Conservation (phyloP, 1,140 invertebrate species). For the Archivesica marissinica region DNA sequence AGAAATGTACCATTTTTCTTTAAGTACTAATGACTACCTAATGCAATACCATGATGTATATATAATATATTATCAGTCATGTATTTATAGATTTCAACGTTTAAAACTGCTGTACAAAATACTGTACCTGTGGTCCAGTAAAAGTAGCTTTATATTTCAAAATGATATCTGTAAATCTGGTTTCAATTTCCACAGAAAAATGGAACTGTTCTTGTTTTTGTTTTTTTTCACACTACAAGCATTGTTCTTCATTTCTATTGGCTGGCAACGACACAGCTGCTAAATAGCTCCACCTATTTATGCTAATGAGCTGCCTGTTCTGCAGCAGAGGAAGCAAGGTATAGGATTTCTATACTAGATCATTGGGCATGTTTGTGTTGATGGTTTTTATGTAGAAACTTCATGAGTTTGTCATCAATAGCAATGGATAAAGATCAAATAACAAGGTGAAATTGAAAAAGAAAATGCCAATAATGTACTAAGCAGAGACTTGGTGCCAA, state of each 20-base stretch:
- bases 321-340: neutral
- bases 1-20: no score
- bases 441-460: slow-evolving; percentile 62
- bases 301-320: neutral
- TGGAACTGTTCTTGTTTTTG: no score
- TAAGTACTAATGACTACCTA: no score
- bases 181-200: no score
- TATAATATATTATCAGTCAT: no score
- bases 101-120: no score
- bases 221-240: neutral
- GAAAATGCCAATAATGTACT: slow-evolving; percentile 58
- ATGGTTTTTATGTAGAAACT: slow-evolving; percentile 51
- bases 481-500: slow-evolving; percentile 52
- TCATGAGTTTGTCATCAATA: slow-evolving; percentile 56
- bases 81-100: no score
- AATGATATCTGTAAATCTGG: no score
- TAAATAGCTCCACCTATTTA: slow-evolving; percentile 1
- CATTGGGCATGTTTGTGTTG: slow-evolving; percentile 23
- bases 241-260: neutral
- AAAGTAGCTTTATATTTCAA: no score
- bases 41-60: no score
- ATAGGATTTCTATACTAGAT: slow-evolving; percentile 44
- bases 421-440: slow-evolving; percentile 59
- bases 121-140: no score
- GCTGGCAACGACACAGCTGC: neutral